Evolutionary conservation across 2,797 vertebrate species (phyloP), one percentile per base, ranked within the genome.

Genomic region (Chelidonichthys spinosus): DNA sequence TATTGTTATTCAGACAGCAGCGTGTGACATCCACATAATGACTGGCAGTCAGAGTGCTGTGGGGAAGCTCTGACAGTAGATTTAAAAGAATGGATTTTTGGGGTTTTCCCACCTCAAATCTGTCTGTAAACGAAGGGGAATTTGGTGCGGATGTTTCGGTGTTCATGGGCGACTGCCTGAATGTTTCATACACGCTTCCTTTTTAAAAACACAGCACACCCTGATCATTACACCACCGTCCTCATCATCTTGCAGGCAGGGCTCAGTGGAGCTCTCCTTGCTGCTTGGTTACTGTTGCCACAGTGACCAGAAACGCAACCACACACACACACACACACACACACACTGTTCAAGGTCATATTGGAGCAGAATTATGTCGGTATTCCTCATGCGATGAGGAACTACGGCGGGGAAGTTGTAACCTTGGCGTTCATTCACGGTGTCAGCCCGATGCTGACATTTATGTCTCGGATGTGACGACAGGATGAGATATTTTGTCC

Each of bases 211-310:
- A 15, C 44, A 50, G 58, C 53, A 46, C 69, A 49, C 63, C 53
- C 33, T 15, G 15, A 39, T 62, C 56, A 18, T 40, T 68, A 10
- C 5, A 18, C 64, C 11, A 2, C 25, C 55, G 4, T 72, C 67
- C 50, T 82, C 66, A 15, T 68, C 74, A 35, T 77, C 63, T 8
- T 43, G 46, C 70, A 67, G 55, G 13, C 67, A 6, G 58, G 35
- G 59, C 76, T 74, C 81, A 47, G 58, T 35, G 50, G 33, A 77
- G 72, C 83, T 80, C 66, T 13, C 44, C 17, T 36, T 62, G 85
- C 82, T 87, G 83, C 85, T 32, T 88, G 63, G 86, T 80, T 61
- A 87, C 81, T 55, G 87, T 88, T 87, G 79, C 87, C 83, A 88
- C 67, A 72, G 89, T 78, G 73, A 90, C 85, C 80, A 84, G 56